Evolutionary conservation across 2,888 invertebrate genomes (phyloP), one percentile per base, ranked within the genome.

Genomic region (Gryllus longicercus): DNA sequence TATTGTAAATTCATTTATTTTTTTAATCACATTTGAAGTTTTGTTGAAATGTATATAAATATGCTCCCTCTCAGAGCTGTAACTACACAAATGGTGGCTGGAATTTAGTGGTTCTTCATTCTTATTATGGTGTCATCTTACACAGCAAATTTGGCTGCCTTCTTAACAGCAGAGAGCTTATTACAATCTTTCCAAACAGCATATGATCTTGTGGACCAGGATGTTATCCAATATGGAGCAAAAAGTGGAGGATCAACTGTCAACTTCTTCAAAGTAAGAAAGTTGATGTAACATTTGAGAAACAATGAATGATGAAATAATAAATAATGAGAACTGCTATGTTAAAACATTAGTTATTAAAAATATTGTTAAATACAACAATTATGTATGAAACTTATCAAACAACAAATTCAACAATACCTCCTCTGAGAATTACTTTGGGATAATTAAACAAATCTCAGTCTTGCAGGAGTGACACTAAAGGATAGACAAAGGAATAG

Each of bases 61-160:
- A 1, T 38, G n/a, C 12, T 63, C 5, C 14, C 63, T 87, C 87
- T 78, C 85, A 95, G 96, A 85, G 95, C 96, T 11, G 92, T 94
- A 21, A 96, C 96, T 0, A 97, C 96, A 0, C 90, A 97, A 82
- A 93, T 96, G 87, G 92, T 96, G 16, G 96, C 95, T 5, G 94
- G 95, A 81, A 92, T 93, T 84, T 95, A 94, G 96, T 96, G 95
- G 94, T 96, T 96, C 85, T 96, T 96, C 86, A 95, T 94, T 0
- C 88, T 96, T 76, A 96, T 96, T 84, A 93, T 95, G 90, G 93
- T 94, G 1, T 91, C 93, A 2, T 95, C 96, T 0, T 97, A 97
- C 85, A 96, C 96, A 0, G 96, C 96, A 14, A 96, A 97, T 87
- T 89, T 97, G 82, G 96, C 96, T 51, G 97, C 96, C 2, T 96